These are phyloP conservation scores for Drosophila borealis DNA, from an alignment of 2,888 invertebrate species.

Conservation along the genomic window DNA sequence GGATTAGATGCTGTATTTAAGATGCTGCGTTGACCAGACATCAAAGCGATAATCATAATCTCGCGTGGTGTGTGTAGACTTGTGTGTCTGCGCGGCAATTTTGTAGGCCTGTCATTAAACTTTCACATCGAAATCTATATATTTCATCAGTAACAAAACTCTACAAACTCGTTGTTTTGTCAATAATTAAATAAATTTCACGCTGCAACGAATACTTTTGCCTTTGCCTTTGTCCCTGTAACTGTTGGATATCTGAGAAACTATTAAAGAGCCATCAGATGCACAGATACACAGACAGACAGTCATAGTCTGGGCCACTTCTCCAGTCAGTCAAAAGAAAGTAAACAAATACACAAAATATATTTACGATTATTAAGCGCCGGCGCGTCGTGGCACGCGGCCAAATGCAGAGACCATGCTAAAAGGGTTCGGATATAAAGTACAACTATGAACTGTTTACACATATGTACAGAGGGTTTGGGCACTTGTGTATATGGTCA, in stretches of 20 bases:
- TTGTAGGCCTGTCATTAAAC: constrained; percentile 71
- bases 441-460: constrained; percentile 6
- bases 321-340: constrained; percentile 68
- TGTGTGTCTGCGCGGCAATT: constrained; percentile 19
- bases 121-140: constrained; percentile 76
- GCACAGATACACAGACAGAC: constrained; percentile 6
- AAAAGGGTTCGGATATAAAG: constrained; percentile 45
- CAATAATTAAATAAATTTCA: constrained; percentile 70
- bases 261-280: constrained; percentile 68
- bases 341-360: constrained; percentile 66
- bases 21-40: constrained; percentile 53
- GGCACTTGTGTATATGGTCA: constrained; percentile 24
- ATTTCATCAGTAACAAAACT: constrained; percentile 62
- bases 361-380: constrained; percentile 69
- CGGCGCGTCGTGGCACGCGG: constrained; percentile 71
- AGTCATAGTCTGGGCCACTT: constrained; percentile 14
- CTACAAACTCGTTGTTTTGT: constrained; percentile 44
- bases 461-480: constrained; percentile 20
- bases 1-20: constrained; percentile 59
- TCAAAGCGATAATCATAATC: constrained; percentile 73
- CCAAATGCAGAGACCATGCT: constrained; percentile 43
- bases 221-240: constrained; percentile 41
- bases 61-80: constrained; percentile 12
- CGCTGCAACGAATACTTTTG: constrained; percentile 46
- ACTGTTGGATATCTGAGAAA: constrained; percentile 51